Evolutionary conservation across 2,888 invertebrate genomes (phyloP).

Genomic region (Bembecia ichneumoniformis): DNA sequence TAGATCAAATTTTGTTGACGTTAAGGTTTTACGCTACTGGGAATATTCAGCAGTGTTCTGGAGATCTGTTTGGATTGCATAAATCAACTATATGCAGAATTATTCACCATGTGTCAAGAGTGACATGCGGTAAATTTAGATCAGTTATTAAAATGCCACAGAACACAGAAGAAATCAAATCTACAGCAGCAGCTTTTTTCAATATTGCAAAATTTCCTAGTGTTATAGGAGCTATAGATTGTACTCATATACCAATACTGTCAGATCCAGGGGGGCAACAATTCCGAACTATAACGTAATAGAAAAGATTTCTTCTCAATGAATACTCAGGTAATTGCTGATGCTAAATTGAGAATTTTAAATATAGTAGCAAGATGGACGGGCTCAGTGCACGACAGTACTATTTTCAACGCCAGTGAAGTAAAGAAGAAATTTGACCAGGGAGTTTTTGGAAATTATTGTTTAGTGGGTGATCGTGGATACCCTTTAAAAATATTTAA

Average conservation of each 20-base stretch:
- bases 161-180: too few relatives aligned
- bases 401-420: not conserved
- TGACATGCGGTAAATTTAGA: too few relatives aligned
- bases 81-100: too few relatives aligned
- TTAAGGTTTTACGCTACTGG: too few relatives aligned
- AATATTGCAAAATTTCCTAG: not conserved
- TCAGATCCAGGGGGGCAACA: constrained; percentile 1
- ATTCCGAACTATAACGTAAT: not conserved
- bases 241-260: constrained; percentile 1
- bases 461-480: constrained; percentile 3
- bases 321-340: not conserved
- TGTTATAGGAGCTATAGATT: constrained; percentile 2
- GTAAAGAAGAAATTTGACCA: not conserved
- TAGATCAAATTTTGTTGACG: too few relatives aligned
- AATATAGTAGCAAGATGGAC: not conserved
- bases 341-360: not conserved
- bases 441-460: not conserved
- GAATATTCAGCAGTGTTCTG: too few relatives aligned
- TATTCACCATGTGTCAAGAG: too few relatives aligned
- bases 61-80: too few relatives aligned
- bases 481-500: constrained; percentile 6
- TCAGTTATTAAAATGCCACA: too few relatives aligned
- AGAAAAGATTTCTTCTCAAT: constrained; percentile 1
- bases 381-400: constrained; percentile 1
- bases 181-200: not conserved